Evolutionary conservation across 23 tunicate genomes (phyloP).

Genomic region (Ascidia mentula): DNA sequence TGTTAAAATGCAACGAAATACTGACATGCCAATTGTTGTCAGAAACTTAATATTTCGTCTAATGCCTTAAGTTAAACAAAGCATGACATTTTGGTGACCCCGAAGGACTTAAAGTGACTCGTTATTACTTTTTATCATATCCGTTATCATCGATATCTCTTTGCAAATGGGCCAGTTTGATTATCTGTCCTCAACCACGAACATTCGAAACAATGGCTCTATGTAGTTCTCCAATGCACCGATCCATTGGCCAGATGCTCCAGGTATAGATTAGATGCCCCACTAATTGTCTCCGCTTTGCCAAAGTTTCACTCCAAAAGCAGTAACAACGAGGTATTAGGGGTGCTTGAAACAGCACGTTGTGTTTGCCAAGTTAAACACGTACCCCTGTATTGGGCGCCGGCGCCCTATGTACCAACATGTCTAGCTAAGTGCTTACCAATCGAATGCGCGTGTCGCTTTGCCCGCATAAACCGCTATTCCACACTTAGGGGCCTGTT

Average conservation of each 20-base stretch:
- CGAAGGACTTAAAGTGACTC: too few relatives aligned
- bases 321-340: neutral
- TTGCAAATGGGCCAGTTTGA: too few relatives aligned
- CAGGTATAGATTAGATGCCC: neutral
- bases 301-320: neutral
- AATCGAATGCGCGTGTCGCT: neutral
- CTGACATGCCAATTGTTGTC: too few relatives aligned
- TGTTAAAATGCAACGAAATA: too few relatives aligned
- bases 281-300: constrained; percentile 6
- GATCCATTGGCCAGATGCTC: constrained; percentile 1
- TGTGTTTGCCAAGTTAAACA: constrained; percentile 1
- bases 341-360: neutral
- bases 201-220: too few relatives aligned
- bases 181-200: too few relatives aligned
- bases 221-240: too few relatives aligned
- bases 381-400: neutral
- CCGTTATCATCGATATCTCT: too few relatives aligned
- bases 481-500: neutral
- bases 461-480: neutral
- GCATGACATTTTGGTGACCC: too few relatives aligned
- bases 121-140: too few relatives aligned
- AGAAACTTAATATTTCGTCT: too few relatives aligned
- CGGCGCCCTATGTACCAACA: neutral
- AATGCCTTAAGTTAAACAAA: too few relatives aligned
- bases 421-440: neutral